Evolutionary conservation across 1,140 invertebrate species (phyloP).

Genomic region (Hylyphantes graminicola): DNA sequence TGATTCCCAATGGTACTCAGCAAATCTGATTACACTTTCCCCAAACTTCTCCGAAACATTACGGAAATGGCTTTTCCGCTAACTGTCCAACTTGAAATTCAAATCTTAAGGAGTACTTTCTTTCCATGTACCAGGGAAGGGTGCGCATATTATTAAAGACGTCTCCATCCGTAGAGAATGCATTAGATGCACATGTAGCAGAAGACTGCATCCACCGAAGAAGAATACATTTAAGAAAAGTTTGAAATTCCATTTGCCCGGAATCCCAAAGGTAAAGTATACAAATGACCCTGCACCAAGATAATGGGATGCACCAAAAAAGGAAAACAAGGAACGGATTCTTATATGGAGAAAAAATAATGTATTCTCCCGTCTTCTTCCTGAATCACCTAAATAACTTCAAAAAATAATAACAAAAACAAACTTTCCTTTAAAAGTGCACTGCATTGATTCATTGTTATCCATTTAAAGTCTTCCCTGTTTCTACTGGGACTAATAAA

Average conservation of each 20-base stretch:
- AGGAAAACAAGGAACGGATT: neutral
- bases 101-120: conserved; percentile 46
- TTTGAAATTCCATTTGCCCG: conserved; percentile 54
- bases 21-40: no score
- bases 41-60: neutral
- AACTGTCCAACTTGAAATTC: conserved; percentile 44
- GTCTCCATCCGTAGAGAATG: conserved; percentile 38
- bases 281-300: conserved; percentile 52
- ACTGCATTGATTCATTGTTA: conserved; percentile 58
- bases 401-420: conserved; percentile 14
- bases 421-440: conserved; percentile 15
- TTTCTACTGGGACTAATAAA: conserved; percentile 54
- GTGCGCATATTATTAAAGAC: conserved; percentile 55
- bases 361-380: conserved; percentile 36
- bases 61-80: conserved; percentile 39
- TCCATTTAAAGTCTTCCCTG: conserved; percentile 53
- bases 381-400: conserved; percentile 49
- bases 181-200: conserved; percentile 44
- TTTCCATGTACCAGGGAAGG: conserved; percentile 5
- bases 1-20: no score
- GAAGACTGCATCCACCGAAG: neutral
- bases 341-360: conserved; percentile 15
- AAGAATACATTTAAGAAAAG: conserved; percentile 53
- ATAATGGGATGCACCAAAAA: conserved; percentile 47
- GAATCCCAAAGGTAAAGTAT: conserved; percentile 44